These are phyloP conservation scores for Dryadula phaetusa DNA, from an alignment of 2,888 invertebrate species.

Conservation along the genomic window DNA sequence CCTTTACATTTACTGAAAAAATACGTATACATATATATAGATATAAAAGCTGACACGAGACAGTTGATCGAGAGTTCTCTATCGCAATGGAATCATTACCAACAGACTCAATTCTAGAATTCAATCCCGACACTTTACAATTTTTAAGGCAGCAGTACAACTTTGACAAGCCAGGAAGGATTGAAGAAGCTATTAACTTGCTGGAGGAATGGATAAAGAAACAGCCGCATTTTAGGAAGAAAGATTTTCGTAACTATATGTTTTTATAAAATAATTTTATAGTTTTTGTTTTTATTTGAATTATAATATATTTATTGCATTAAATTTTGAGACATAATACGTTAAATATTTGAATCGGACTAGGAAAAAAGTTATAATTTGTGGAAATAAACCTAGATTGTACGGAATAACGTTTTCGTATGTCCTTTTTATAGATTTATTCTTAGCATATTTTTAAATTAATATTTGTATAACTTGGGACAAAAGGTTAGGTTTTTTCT, in stretches of 20 bases:
- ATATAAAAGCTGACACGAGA: too few relatives aligned
- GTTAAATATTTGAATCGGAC: too few relatives aligned
- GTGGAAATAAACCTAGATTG: too few relatives aligned
- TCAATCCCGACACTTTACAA: slow-evolving; percentile 51
- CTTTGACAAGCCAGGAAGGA: slow-evolving; percentile 52
- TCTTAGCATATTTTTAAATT: too few relatives aligned
- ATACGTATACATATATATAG: too few relatives aligned
- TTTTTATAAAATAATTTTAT: neutral
- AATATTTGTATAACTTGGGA: too few relatives aligned
- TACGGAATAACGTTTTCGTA: too few relatives aligned
- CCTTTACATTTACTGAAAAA: neutral
- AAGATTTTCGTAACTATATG: slow-evolving; percentile 57
- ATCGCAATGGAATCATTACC: slow-evolving; percentile 50
- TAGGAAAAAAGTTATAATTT: too few relatives aligned
- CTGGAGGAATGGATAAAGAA: slow-evolving; percentile 59
- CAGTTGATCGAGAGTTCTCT: neutral
- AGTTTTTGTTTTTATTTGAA: neutral
- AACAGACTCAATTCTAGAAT: slow-evolving; percentile 46
- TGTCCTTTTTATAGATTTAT: too few relatives aligned
- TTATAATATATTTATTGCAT: slow-evolving; percentile 45
- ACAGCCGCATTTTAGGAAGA: slow-evolving; percentile 59
- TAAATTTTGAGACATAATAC: too few relatives aligned
- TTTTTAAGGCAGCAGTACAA: slow-evolving; percentile 52
- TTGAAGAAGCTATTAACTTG: slow-evolving; percentile 56
- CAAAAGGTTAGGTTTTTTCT: too few relatives aligned